A percentile compares a stretch with the other conserved stretches of the same genome.
Conservation (phyloP, 2,888 invertebrate genomes). For the Cerceris ruficornis region DNA sequence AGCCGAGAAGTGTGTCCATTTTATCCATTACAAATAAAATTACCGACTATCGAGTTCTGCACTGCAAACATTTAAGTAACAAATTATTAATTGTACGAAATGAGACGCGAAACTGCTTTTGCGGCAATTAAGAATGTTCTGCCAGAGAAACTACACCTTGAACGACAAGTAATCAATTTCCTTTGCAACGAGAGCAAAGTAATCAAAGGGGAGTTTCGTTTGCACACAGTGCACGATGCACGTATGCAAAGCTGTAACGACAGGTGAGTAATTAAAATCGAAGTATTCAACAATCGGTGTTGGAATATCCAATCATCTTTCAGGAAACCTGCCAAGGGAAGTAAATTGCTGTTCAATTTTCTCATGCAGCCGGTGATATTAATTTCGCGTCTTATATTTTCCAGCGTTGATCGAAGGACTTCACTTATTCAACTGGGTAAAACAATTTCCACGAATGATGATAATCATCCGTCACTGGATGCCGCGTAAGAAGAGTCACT, state of each 20-base stretch:
- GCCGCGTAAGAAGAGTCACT: too few relatives aligned
- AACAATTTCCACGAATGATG: too few relatives aligned
- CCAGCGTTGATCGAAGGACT: background rate
- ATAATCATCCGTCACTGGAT: too few relatives aligned
- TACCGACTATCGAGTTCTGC: too few relatives aligned
- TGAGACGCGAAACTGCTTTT: background rate
- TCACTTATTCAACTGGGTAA: too few relatives aligned
- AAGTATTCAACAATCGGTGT: background rate
- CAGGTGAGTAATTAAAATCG: background rate
- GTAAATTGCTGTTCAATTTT: background rate
- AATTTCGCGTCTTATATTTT: background rate
- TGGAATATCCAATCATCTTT: background rate
- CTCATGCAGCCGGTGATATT: background rate
- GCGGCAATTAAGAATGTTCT: background rate
- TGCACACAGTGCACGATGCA: too few relatives aligned
- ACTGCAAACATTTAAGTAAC: background rate
- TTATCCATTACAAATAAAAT: too few relatives aligned
- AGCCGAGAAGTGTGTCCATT: too few relatives aligned
- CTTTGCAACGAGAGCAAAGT: background rate
- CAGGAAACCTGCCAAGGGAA: background rate
- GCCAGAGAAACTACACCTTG: background rate
- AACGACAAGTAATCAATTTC: constrained; percentile 2
- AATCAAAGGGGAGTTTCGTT: background rate
- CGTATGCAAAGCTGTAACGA: background rate
- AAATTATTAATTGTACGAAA: background rate